Conservation (phyloP, 2,113 vertebrate species). For the Strix uralensis region DNA sequence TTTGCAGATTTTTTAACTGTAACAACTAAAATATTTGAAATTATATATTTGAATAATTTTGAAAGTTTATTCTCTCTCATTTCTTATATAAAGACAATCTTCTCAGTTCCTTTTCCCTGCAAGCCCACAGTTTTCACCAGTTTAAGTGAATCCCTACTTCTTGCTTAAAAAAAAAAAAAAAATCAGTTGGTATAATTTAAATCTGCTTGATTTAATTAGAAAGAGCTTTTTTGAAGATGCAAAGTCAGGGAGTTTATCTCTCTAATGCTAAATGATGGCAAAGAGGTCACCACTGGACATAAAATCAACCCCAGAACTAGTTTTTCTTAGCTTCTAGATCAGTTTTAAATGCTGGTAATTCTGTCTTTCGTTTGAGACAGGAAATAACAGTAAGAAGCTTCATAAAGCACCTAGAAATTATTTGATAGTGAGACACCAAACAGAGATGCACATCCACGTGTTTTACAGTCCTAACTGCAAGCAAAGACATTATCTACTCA, state of each 20-base stretch:
- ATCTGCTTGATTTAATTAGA: slow-evolving; percentile 11
- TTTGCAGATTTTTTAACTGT: neutral
- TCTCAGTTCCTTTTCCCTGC: neutral
- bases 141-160: neutral
- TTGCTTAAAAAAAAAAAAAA: neutral
- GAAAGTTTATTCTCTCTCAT: neutral
- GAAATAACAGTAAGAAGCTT: neutral
- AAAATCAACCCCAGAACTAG: neutral
- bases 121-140: neutral
- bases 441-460: neutral
- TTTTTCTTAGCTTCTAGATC: neutral
- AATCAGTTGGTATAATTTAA: neutral
- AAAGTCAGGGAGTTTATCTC: neutral
- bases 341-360: neutral
- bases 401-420: neutral
- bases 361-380: neutral
- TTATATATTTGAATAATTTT: neutral
- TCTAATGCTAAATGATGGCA: neutral
- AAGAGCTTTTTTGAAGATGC: neutral
- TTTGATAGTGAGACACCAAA: neutral
- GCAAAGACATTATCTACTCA: neutral
- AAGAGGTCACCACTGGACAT: neutral
- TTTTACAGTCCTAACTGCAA: neutral
- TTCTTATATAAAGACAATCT: neutral
- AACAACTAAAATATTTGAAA: neutral